Percentiles rank a stretch among this genome's conserved stretches.
Conservation (phyloP, 2,113 vertebrate genomes). For the Hippocampus guttulatus region DNA sequence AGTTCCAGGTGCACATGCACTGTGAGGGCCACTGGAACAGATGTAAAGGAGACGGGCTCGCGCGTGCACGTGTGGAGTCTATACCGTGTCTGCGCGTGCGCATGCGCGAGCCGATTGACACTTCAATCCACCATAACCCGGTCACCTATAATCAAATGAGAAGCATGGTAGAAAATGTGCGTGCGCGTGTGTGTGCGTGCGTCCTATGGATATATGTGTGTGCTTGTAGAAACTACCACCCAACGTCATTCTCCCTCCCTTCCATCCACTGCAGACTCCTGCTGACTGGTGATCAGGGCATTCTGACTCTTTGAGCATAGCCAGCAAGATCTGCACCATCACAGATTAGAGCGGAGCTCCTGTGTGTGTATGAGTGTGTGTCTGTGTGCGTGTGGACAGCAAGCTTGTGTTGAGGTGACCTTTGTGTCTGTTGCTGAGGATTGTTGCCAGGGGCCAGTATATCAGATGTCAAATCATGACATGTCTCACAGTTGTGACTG, state of each 20-base stretch:
- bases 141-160: constrained; percentile 50
- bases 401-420: constrained; percentile 34
- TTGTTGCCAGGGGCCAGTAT: constrained; percentile 5
- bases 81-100: constrained; percentile 28
- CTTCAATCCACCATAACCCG: constrained; percentile 42
- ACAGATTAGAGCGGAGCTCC: constrained; percentile 27
- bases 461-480: constrained; percentile 18
- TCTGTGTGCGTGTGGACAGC: constrained; percentile 12
- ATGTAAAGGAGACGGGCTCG: constrained; percentile 55
- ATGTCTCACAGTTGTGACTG: constrained; percentile 6
- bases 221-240: neutral
- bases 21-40: constrained; percentile 53
- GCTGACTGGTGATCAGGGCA: constrained; percentile 1
- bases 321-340: constrained; percentile 37
- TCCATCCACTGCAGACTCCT: constrained; percentile 11
- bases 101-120: constrained; percentile 31
- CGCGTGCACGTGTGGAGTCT: constrained; percentile 43
- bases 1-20: constrained; percentile 69
- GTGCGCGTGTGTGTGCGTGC: neutral
- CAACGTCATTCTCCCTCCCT: neutral
- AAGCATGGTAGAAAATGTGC: constrained; percentile 16
- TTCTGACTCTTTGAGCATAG: constrained; percentile 19
- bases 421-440: constrained; percentile 33
- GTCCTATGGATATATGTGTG: constrained; percentile 10
- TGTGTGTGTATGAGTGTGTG: constrained; percentile 22